Conservation (phyloP, 2,797 vertebrate genomes). For the Enteromius thamalakanensis region DNA sequence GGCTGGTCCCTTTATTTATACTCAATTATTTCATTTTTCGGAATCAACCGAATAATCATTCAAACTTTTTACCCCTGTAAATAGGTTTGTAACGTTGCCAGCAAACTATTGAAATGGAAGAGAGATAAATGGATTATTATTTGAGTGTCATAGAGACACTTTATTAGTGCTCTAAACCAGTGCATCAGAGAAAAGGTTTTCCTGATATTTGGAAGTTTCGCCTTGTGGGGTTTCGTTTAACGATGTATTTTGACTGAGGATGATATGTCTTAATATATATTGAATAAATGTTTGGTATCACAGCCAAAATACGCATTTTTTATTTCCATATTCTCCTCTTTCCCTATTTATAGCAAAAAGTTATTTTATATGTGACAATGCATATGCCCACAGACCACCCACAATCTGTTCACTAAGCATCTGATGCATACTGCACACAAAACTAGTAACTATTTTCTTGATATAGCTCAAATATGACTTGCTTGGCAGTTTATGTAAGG, state of each 20-base stretch:
- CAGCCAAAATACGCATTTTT: conserved; percentile 38
- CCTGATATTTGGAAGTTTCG: conserved; percentile 31
- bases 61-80: conserved; percentile 71
- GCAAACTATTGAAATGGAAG: conserved; percentile 41
- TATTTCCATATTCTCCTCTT: conserved; percentile 2
- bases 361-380: background rate
- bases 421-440: background rate
- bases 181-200: conserved; percentile 35
- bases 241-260: conserved; percentile 54
- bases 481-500: no score
- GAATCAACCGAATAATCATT: conserved; percentile 65
- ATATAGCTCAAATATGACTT: background rate
- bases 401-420: background rate
- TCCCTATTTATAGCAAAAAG: background rate
- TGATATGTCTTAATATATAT: conserved; percentile 61
- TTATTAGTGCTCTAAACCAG: conserved; percentile 16
- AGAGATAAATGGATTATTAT: conserved; percentile 42
- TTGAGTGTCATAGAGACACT: conserved; percentile 38
- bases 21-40: conserved; percentile 52
- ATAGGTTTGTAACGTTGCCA: conserved; percentile 62
- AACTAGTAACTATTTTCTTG: background rate
- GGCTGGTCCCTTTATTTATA: conserved; percentile 86
- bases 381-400: conserved; percentile 4
- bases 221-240: conserved; percentile 45
- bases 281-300: conserved; percentile 71